phyloP scores from a whole-genome alignment of 2,888 invertebrate species.

The Macrosoma leucophasiata region DNA sequence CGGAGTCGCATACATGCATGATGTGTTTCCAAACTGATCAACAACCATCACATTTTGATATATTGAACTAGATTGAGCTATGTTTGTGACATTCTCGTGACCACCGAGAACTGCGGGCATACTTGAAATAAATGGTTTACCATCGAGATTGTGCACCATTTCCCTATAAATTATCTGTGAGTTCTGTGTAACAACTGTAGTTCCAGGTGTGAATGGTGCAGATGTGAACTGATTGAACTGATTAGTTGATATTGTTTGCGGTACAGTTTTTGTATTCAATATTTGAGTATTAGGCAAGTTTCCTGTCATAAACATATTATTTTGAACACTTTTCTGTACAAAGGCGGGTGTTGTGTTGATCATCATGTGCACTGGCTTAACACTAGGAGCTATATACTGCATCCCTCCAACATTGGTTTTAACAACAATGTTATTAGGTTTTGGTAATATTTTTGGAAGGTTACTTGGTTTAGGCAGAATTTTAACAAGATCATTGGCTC shows the following conservation, averaged over 20 bases:
- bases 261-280: slow-evolving; percentile 42
- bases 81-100: slow-evolving; percentile 53
- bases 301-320: slow-evolving; percentile 60
- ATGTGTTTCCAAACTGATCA: slow-evolving; percentile 62
- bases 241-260: slow-evolving; percentile 40
- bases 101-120: slow-evolving; percentile 50
- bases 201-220: slow-evolving; percentile 50
- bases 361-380: slow-evolving; percentile 56
- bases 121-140: slow-evolving; percentile 57
- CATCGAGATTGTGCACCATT: slow-evolving; percentile 64
- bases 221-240: slow-evolving; percentile 51
- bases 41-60: slow-evolving; percentile 71
- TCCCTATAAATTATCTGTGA: slow-evolving; percentile 69
- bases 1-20: slow-evolving; percentile 60
- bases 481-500: slow-evolving; percentile 48
- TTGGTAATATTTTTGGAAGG: slow-evolving; percentile 51
- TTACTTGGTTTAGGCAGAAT: slow-evolving; percentile 50
- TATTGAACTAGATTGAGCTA: slow-evolving; percentile 55
- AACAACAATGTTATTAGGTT: slow-evolving; percentile 51
- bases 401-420: slow-evolving; percentile 54
- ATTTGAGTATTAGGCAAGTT: slow-evolving; percentile 42
- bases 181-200: slow-evolving; percentile 65
- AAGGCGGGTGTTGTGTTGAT: slow-evolving; percentile 52
- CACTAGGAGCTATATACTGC: slow-evolving; percentile 50
- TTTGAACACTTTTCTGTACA: slow-evolving; percentile 65